Percentiles rank a stretch among this genome's conserved stretches.
phyloP scores from a whole-genome alignment of 2,888 invertebrate genomes.

The Iphiclides podalirius region DNA sequence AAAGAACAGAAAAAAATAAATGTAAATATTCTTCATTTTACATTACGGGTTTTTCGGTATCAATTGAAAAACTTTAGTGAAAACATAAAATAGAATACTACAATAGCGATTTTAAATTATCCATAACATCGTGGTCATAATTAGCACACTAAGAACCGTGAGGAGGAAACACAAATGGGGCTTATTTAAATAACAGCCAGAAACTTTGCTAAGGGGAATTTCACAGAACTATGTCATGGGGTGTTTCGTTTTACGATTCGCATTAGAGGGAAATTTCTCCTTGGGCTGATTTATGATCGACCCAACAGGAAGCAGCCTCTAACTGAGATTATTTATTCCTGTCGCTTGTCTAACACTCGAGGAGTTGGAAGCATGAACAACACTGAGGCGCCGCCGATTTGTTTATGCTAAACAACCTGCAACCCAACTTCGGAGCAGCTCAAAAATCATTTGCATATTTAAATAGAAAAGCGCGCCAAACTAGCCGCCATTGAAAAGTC shows the following conservation, averaged over 20 bases:
- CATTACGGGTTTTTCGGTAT: no score
- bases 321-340: slow-evolving; percentile 67
- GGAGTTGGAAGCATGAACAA: slow-evolving; percentile 32
- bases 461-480: slow-evolving; percentile 50
- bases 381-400: slow-evolving; percentile 49
- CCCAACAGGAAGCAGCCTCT: slow-evolving; percentile 53
- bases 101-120: no score
- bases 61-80: no score
- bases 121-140: not conserved
- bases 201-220: slow-evolving; percentile 50
- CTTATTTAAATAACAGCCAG: slow-evolving; percentile 50
- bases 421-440: slow-evolving; percentile 52
- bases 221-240: slow-evolving; percentile 48
- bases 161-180: slow-evolving; percentile 36
- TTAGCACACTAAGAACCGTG: not conserved
- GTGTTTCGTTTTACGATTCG: slow-evolving; percentile 65
- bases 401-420: slow-evolving; percentile 68
- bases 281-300: slow-evolving; percentile 64
- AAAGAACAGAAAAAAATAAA: no score
- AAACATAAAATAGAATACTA: no score
- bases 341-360: slow-evolving; percentile 50
- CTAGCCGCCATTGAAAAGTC: slow-evolving; percentile 45
- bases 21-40: no score
- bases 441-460: slow-evolving; percentile 68
- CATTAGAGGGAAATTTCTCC: slow-evolving; percentile 65